These are phyloP conservation scores for Pammene fasciana DNA, from an alignment of 2,888 invertebrate genomes.

Conservation along the genomic window DNA sequence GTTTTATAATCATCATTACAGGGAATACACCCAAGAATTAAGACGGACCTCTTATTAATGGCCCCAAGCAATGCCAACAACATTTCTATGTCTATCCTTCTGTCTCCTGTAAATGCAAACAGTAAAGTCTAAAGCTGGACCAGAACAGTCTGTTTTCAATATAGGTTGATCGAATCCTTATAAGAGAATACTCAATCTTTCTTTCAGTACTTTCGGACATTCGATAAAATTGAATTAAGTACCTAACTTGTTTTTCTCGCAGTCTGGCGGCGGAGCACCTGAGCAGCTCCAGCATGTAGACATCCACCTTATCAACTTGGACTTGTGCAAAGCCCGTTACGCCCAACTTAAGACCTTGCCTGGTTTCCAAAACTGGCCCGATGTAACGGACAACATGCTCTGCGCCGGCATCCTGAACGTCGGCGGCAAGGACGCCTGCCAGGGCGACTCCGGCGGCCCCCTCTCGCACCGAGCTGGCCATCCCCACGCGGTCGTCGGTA, in stretches of 20 bases:
- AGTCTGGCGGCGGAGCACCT: constrained; percentile 34
- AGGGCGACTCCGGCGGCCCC: constrained; percentile 83
- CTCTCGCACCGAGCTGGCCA: constrained; percentile 60
- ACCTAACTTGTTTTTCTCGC: background rate
- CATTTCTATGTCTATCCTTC: no score
- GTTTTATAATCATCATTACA: no score
- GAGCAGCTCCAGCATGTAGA: constrained; percentile 52
- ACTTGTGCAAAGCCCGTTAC: constrained; percentile 55
- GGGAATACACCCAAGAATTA: no score
- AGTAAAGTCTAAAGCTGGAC: no score
- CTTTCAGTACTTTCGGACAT: no score
- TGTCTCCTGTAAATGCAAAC: no score
- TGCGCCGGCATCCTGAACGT: constrained; percentile 59
- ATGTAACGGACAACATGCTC: constrained; percentile 58
- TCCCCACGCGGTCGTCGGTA: constrained; percentile 65
- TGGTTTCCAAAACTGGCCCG: constrained; percentile 48
- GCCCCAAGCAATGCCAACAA: no score
- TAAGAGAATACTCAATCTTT: no score
- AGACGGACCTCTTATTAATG: no score
- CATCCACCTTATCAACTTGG: constrained; percentile 54
- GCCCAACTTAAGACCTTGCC: constrained; percentile 49
- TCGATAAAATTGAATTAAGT: no score
- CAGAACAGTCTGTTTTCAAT: no score
- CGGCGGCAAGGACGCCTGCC: constrained; percentile 66
- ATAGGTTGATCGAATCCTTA: no score